Conservation (phyloP, 2,113 vertebrate species). For the Castor canadensis region DNA sequence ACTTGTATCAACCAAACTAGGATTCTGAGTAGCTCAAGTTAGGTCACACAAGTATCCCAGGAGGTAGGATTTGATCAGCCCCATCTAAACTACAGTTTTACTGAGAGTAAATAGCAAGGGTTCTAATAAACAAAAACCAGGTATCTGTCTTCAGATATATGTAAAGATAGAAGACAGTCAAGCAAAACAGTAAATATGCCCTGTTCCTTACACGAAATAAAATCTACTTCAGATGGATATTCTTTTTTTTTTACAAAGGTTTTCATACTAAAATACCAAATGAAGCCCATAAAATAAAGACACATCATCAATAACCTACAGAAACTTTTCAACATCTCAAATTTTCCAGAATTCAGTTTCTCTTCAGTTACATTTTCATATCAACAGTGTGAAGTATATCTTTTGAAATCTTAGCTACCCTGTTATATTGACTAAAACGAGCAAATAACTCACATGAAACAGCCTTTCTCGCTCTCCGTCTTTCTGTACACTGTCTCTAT, state of each 20-base stretch:
- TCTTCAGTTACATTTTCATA: slow-evolving; percentile 50
- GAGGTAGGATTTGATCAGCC: neutral
- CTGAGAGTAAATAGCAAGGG: neutral
- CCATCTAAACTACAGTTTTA: neutral
- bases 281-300: neutral
- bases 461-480: neutral
- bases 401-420: slow-evolving; percentile 15
- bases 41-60: neutral
- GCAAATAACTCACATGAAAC: slow-evolving; percentile 33
- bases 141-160: neutral
- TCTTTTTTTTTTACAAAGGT: neutral
- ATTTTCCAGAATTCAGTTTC: slow-evolving; percentile 26
- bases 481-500: neutral
- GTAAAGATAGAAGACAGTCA: neutral
- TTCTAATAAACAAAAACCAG: neutral
- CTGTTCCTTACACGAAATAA: neutral
- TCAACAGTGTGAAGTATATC: slow-evolving; percentile 1
- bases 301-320: neutral
- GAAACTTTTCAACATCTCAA: slow-evolving; percentile 13
- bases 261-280: slow-evolving; percentile 1
- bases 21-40: neutral
- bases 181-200: neutral
- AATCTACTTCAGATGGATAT: neutral
- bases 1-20: neutral
- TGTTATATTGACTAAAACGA: slow-evolving; percentile 40